Evolutionary conservation across 1,140 invertebrate genomes (phyloP).

Genomic region (Lepeophtheirus salmonis): DNA sequence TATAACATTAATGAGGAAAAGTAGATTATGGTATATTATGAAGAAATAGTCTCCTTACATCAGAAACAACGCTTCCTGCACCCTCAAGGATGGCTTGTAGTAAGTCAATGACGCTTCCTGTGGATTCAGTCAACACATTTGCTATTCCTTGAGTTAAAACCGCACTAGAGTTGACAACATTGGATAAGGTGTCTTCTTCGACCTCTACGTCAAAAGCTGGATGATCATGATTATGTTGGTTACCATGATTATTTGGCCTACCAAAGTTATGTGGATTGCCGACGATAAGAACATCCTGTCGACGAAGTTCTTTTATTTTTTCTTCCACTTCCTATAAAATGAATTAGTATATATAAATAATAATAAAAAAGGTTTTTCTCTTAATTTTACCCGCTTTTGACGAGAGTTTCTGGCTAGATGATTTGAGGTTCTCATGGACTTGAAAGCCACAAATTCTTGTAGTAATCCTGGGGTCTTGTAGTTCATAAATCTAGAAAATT

Average conservation of each 20-base stretch:
- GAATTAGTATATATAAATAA: too few species aligned
- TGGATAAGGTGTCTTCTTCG: neutral
- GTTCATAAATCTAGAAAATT: constrained; percentile 8
- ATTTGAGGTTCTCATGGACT: neutral
- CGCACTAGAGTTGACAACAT: neutral
- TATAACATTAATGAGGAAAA: neutral
- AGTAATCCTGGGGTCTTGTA: neutral
- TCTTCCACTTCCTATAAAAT: too few species aligned
- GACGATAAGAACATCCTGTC: too few species aligned
- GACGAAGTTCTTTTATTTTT: too few species aligned
- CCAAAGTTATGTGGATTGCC: too few species aligned
- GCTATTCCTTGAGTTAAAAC: neutral
- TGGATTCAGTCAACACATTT: neutral
- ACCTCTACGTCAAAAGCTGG: too few species aligned
- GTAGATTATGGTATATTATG: neutral
- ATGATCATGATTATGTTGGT: too few species aligned
- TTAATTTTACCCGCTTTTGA: neutral
- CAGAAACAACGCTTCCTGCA: neutral
- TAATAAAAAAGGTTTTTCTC: neutral
- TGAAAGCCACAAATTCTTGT: constrained; percentile 1
- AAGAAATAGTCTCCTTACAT: neutral
- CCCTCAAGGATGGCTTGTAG: neutral
- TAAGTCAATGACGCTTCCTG: neutral
- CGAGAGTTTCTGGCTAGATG: neutral
- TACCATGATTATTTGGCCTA: too few species aligned